Percentiles rank a stretch among this genome's conserved stretches.
phyloP scores from a whole-genome alignment of 2,113 vertebrate genomes.

The Ploceus nigricollis region DNA sequence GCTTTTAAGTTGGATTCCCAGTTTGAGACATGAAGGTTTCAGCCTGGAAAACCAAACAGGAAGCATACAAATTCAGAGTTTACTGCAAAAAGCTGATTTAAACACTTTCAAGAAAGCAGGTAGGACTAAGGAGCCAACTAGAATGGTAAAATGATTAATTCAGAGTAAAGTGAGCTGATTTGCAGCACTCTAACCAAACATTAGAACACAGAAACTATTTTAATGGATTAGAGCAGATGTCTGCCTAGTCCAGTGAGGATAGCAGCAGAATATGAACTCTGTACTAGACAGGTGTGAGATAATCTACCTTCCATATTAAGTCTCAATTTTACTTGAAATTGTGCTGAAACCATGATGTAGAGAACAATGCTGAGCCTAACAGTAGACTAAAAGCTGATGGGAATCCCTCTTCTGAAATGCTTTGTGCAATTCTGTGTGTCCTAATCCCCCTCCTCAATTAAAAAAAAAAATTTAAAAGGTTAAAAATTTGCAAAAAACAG shows the following conservation, averaged over 20 bases:
- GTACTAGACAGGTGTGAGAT: not conserved
- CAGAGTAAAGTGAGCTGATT: not conserved
- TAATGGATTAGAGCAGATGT: constrained; percentile 3
- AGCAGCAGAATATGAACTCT: not conserved
- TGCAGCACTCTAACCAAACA: not conserved
- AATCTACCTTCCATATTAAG: not conserved
- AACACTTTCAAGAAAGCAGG: not conserved
- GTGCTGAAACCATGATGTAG: not conserved
- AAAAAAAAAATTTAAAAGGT: not conserved
- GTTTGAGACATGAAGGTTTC: not conserved
- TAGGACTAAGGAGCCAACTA: not conserved
- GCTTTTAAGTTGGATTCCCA: not conserved
- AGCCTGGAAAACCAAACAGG: not conserved
- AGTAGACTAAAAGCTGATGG: not conserved
- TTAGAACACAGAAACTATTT: not conserved
- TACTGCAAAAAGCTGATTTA: not conserved
- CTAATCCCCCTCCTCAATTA: not conserved
- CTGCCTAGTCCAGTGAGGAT: not conserved
- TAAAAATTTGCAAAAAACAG: not conserved
- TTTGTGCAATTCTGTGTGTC: not conserved
- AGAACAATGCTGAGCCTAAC: not conserved
- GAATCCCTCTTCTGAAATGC: not conserved
- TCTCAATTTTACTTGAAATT: not conserved
- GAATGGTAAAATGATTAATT: not conserved
- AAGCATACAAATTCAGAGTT: not conserved